These are phyloP conservation scores for Camponotus pennsylvanicus DNA, from an alignment of 1,140 invertebrate species.

Conservation along the genomic window DNA sequence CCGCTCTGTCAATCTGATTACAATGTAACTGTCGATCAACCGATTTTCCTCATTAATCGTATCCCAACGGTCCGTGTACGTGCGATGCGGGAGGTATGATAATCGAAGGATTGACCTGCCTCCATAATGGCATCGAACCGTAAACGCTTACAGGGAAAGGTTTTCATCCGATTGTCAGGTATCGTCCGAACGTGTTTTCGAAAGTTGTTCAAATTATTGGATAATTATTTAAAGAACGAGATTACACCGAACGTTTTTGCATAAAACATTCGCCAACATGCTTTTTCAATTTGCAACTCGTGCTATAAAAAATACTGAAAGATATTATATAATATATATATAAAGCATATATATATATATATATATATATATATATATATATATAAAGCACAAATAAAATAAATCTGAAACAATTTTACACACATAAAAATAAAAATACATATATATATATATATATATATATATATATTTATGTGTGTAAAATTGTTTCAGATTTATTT, in stretches of 20 bases:
- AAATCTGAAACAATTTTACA: slow-evolving; percentile 23
- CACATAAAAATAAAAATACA: too few relatives aligned
- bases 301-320: neutral
- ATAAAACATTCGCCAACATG: neutral
- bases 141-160: slow-evolving; percentile 7
- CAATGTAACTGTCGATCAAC: slow-evolving; percentile 65
- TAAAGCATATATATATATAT: slow-evolving; percentile 1
- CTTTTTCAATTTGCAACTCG: neutral
- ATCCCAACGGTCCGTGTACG: slow-evolving; percentile 36
- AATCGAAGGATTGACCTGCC: slow-evolving; percentile 36
- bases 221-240: neutral
- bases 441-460: neutral
- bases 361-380: neutral
- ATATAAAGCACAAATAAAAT: slow-evolving; percentile 25
- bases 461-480: neutral
- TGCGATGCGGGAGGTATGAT: slow-evolving; percentile 43
- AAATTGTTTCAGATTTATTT: slow-evolving; percentile 34
- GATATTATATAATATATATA: neutral
- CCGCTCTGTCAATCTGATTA: slow-evolving; percentile 59
- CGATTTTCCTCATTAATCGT: slow-evolving; percentile 51
- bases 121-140: slow-evolving; percentile 42
- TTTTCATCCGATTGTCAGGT: neutral
- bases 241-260: neutral
- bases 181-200: neutral
- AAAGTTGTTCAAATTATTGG: slow-evolving; percentile 23